Base-by-base conservation (phyloP, 2,888 invertebrate genomes). In the Sipha maydis region DNA sequence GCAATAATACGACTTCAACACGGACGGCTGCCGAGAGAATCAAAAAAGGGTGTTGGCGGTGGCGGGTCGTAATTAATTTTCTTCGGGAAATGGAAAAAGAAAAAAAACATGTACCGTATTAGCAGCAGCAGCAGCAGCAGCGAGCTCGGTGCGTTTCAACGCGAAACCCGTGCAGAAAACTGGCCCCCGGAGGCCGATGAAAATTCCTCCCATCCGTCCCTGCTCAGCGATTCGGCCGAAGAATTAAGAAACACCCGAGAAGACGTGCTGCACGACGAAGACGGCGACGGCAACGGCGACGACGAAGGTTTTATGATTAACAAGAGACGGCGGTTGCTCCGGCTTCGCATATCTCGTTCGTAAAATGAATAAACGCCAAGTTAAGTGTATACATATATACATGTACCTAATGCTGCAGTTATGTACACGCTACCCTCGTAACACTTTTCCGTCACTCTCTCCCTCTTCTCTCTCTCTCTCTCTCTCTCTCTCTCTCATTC, bases 141-240 rank as follows among this genome's bases (percentile, higher is more conserved):
- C 75, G 14, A 17, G 48, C 14, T 28, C 56, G 19, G 41, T 3
- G 83, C 54, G 73, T 61, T 61, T 25, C 61, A 7, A n/a, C 69
- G n/a, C 19, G 61, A 79, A 85, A 77, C 31, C 85, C 54, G 86
- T 73, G 80, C 73, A 28, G 80, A 80, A 88, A 88, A 88, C 86
- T 82, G 86, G 86, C 80, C 86, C 86, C 86, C 61, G 61, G 86
- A 75, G 86, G 56, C 71, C 86, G 80, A 80, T 88, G 79, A 88
- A 88, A 86, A 78, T 61, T 56, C 56, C 54, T 28, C 48, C 9
- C 9, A 1, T 48, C 75, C 75, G 75, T 48, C 11, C 48, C 41
- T 9, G 14, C 8, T 17, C 21, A 56, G 14, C 48, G 48, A 48
- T 21, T 41, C 85, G 78, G 78, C 34, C 79, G 71, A 85, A 79